phyloP scores from a whole-genome alignment of 2,888 invertebrate genomes.

The Amblyteles armatorius region DNA sequence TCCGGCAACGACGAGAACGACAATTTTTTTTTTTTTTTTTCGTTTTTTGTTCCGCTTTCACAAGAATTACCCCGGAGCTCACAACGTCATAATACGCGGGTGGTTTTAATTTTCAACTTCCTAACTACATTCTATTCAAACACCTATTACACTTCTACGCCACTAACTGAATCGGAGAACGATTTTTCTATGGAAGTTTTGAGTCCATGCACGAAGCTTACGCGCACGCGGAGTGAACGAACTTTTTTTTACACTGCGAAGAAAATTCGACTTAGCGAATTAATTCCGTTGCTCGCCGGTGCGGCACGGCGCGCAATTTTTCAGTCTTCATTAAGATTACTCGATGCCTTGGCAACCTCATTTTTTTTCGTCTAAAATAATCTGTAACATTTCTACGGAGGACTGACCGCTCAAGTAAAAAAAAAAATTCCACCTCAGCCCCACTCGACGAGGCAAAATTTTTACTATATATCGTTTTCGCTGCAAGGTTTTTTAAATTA shows the following conservation, averaged over 20 bases:
- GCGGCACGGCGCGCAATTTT: background rate
- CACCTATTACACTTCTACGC: background rate
- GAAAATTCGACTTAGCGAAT: too few relatives aligned
- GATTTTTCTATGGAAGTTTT: background rate
- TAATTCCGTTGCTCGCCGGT: too few relatives aligned
- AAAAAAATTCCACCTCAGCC: background rate
- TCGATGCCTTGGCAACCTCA: too few relatives aligned
- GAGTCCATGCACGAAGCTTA: too few relatives aligned
- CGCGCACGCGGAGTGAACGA: too few relatives aligned
- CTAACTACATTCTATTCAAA: background rate
- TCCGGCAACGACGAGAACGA: background rate
- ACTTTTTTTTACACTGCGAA: too few relatives aligned
- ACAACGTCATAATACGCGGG: background rate
- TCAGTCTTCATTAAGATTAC: too few relatives aligned
- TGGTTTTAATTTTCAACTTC: slow-evolving; percentile 4
- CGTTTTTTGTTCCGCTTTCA: background rate
- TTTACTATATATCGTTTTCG: too few relatives aligned
- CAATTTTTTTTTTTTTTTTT: background rate
- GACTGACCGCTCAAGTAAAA: background rate
- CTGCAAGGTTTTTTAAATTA: background rate
- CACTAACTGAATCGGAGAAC: background rate
- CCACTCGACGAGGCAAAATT: background rate
- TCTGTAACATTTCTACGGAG: too few relatives aligned
- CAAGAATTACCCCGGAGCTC: background rate
- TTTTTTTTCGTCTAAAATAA: background rate